Evolutionary conservation across 2,888 invertebrate species (phyloP).

Genomic region (Cerastis leucographa): DNA sequence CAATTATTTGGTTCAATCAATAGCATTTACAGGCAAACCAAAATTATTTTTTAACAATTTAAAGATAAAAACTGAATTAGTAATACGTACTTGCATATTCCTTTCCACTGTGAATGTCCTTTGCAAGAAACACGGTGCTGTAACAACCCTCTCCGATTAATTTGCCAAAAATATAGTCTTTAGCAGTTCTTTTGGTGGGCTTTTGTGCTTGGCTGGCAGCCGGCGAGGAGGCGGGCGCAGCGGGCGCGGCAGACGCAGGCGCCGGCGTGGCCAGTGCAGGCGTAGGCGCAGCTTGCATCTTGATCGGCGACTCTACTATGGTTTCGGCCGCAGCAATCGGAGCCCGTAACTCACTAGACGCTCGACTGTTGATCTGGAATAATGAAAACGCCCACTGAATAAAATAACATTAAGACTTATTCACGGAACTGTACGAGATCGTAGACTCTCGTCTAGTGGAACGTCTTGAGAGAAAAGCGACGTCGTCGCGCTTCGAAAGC

Average conservation of each 20-base stretch:
- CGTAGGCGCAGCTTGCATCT: constrained; percentile 88
- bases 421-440: constrained; percentile 65
- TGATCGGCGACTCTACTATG: constrained; percentile 87
- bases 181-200: constrained; percentile 93
- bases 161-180: constrained; percentile 98
- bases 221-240: constrained; percentile 83
- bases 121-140: constrained; percentile 98
- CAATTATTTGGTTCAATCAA: not conserved
- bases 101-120: constrained; percentile 96
- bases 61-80: not conserved
- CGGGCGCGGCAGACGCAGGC: constrained; percentile 82
- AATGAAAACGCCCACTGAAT: constrained; percentile 68
- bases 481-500: constrained; percentile 79
- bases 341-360: constrained; percentile 85
- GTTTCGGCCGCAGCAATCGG: constrained; percentile 91
- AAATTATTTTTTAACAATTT: not conserved
- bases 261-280: constrained; percentile 83
- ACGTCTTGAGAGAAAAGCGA: constrained; percentile 71
- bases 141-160: constrained; percentile 99
- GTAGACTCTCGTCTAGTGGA: constrained; percentile 69
- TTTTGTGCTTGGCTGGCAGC: constrained; percentile 83
- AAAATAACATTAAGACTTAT: constrained; percentile 56
- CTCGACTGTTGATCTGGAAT: constrained; percentile 86
- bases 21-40: not conserved
- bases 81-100: constrained; percentile 97